Base-by-base conservation (phyloP, 2,113 vertebrate species). In the Cyanocitta stelleri region DNA sequence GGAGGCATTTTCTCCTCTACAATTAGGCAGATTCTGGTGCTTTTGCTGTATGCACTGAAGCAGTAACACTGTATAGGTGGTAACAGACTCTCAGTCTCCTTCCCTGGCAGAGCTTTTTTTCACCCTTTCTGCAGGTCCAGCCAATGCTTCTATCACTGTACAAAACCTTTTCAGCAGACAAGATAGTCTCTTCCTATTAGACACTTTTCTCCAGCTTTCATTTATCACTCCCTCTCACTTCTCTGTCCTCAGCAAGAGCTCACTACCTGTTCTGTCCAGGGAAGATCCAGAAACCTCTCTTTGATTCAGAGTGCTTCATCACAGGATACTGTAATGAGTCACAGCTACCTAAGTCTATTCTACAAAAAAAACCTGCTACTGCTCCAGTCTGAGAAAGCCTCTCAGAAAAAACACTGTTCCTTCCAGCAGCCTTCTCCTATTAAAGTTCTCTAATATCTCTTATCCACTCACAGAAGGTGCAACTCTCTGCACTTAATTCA, bases 311-410 rank as follows among this genome's bases (percentile, higher is more conserved):
- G 63, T 67, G 51, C 78, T 69, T 76, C 49, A 69, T 37, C 3
- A 3, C 44, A 87, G 72, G 30, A 35, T 37, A 23, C 17, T 48
- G 5, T 16, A 43, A 81, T 10, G 68, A 77, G 48, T 26, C 64
- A 71, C 56, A 78, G 76, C 39, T n/a, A 72, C 9, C 0, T 29
- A 37, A 71, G 69, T 20, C 59, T 75, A 12, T 44, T 75, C 33
- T 67, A 67, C 21, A 77, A 4, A 41, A 84, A 87, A 93, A 59
- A 39, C 44, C 13, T 66, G n/a, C n/a, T 61, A 24, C 29, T 61
- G 76, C 81, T 90, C 92, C 87, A 64, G 52, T 37, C 73, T 94
- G 68, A 90, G 84, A 85, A 91, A 93, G n/a, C 29, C n/a, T 81
- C 48, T 71, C 52, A 72, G 44, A 63, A 92, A 90, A 74, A 63